Conservation (phyloP, 2,113 vertebrate species). For the Pyrgilauda ruficollis region DNA sequence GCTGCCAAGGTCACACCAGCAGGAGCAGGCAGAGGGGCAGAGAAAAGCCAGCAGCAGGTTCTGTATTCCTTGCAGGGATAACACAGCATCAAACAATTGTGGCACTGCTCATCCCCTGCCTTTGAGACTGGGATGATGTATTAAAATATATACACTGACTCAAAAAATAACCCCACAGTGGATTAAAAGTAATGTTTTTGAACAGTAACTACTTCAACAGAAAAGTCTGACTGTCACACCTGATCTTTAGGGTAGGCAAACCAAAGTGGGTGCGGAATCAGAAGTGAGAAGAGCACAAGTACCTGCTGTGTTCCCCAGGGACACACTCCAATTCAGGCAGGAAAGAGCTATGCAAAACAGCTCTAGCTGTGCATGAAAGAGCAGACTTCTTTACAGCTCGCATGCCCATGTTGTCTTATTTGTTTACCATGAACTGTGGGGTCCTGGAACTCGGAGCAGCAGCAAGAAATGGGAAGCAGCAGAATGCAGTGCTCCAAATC, state of each 20-base stretch:
- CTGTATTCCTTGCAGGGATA: not conserved
- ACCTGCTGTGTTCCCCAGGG: not conserved
- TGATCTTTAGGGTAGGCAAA: not conserved
- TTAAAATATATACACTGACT: not conserved
- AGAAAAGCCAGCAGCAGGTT: not conserved
- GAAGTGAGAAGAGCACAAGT: not conserved
- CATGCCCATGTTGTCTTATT: not conserved
- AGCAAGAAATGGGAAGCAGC: rapidly evolving
- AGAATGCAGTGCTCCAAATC: not conserved
- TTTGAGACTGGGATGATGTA: not conserved
- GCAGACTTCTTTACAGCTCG: conserved; percentile 26
- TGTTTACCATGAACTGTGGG: not conserved
- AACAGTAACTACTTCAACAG: not conserved
- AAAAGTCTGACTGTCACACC: not conserved
- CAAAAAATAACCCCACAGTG: not conserved
- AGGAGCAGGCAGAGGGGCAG: conserved; percentile 1
- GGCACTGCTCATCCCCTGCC: not conserved
- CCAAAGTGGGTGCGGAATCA: not conserved
- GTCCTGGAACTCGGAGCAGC: not conserved
- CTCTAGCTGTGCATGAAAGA: not conserved
- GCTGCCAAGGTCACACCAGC: conserved; percentile 58
- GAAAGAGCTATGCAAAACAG: not conserved
- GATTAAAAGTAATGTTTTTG: not conserved
- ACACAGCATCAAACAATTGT: not conserved
- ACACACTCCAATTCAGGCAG: not conserved